phyloP scores from a whole-genome alignment of 2,797 vertebrate species.

The Phrynocephalus vlangalii region DNA sequence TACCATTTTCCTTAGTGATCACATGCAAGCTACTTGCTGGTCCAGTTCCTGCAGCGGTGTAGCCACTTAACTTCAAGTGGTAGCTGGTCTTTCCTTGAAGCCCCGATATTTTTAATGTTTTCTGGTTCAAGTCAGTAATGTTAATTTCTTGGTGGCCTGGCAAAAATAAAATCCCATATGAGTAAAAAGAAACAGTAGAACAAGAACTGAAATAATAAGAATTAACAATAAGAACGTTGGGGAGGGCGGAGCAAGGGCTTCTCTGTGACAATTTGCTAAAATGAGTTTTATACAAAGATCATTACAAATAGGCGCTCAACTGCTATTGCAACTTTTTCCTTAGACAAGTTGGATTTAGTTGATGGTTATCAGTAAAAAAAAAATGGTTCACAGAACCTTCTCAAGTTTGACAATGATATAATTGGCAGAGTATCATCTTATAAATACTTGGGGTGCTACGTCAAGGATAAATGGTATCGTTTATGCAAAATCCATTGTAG shows the following conservation, averaged over 20 bases:
- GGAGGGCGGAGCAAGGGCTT: no score
- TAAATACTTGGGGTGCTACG: no score
- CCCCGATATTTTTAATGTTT: conserved; percentile 77
- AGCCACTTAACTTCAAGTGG: conserved; percentile 77
- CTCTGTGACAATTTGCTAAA: background rate
- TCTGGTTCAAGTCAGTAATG: conserved; percentile 78
- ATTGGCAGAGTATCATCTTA: no score
- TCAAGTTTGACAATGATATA: no score
- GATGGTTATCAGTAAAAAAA: background rate
- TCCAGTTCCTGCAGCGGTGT: conserved; percentile 78
- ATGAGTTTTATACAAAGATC: background rate
- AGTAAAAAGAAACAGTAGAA: background rate
- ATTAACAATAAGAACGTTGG: background rate
- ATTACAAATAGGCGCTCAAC: no score
- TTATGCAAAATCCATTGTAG: no score
- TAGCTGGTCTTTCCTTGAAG: conserved; percentile 83
- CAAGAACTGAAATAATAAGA: conserved; percentile 10
- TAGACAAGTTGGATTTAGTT: background rate
- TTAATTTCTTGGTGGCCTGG: conserved; percentile 77
- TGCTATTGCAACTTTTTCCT: background rate
- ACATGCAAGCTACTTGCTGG: conserved; percentile 78
- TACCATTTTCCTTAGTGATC: conserved; percentile 83
- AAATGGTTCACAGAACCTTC: no score
- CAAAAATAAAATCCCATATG: conserved; percentile 42
- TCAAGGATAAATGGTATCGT: no score